phyloP scores from a whole-genome alignment of 2,888 invertebrate genomes.

The Teleiodes luculella region DNA sequence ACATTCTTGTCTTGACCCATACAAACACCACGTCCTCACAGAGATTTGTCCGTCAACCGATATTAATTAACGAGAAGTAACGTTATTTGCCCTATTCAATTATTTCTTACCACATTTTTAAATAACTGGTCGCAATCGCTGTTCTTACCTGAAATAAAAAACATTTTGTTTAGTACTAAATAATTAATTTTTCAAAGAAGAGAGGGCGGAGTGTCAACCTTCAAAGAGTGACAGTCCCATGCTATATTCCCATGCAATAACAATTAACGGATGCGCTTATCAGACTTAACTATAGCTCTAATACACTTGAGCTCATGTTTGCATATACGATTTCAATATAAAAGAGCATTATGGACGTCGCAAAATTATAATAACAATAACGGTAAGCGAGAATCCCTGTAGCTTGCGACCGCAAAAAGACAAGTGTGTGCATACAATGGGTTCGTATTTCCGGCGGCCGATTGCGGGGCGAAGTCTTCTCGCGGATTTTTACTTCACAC shows the following conservation, averaged over 20 bases:
- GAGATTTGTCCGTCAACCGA: too few relatives aligned
- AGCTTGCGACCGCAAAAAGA: conserved; percentile 38
- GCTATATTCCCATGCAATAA: conserved; percentile 12
- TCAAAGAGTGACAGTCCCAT: conserved; percentile 17
- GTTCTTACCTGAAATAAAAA: conserved; percentile 49
- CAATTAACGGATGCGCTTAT: conserved; percentile 17
- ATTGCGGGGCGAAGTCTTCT: conserved; percentile 14
- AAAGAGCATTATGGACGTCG: background rate
- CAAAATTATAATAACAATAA: conserved; percentile 7
- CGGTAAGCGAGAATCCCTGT: conserved; percentile 4
- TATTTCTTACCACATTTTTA: conserved; percentile 8
- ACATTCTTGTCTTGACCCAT: background rate
- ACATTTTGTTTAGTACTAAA: conserved; percentile 28
- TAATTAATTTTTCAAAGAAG: conserved; percentile 1
- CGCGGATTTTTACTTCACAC: conserved; percentile 36
- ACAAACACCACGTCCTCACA: background rate
- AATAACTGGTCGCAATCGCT: background rate
- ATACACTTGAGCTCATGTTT: background rate
- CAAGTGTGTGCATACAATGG: conserved; percentile 53
- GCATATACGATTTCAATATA: background rate
- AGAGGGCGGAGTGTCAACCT: too few relatives aligned
- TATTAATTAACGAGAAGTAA: background rate
- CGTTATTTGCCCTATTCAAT: background rate
- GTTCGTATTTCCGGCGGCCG: conserved; percentile 57
- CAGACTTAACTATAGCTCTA: background rate